These are phyloP conservation scores for Protonibea diacanthus DNA, from an alignment of 2,797 vertebrate genomes.

Conservation along the genomic window DNA sequence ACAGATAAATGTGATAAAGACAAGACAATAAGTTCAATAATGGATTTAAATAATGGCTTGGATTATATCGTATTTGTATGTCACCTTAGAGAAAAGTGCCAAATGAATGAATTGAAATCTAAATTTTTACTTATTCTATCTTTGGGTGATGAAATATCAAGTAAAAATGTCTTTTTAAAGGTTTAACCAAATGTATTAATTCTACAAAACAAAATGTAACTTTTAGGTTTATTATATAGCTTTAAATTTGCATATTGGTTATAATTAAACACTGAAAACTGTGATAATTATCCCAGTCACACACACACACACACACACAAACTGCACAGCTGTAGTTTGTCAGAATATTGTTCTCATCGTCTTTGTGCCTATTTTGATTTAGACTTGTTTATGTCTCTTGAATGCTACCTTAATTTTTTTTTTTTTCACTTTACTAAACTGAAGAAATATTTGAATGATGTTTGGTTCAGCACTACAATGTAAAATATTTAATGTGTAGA, in stretches of 20 bases:
- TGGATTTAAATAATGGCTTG: neutral
- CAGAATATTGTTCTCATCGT: neutral
- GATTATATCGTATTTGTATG: neutral
- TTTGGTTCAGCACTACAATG: slow-evolving; percentile 7
- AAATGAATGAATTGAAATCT: neutral
- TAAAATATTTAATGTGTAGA: slow-evolving; percentile 2
- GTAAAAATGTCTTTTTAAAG: neutral
- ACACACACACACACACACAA: neutral
- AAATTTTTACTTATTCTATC: neutral
- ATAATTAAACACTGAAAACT: neutral
- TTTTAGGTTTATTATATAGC: neutral
- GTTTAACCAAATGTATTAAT: no score
- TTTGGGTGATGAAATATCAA: neutral
- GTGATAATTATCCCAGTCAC: neutral
- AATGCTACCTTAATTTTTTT: neutral
- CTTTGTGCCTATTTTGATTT: slow-evolving; percentile 35
- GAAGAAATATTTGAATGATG: neutral
- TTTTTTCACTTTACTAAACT: slow-evolving; percentile 9
- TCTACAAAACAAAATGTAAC: neutral
- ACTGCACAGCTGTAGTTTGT: neutral
- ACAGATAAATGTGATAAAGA: neutral
- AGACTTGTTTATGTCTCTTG: slow-evolving; percentile 6
- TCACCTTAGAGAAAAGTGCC: neutral
- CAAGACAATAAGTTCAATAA: neutral
- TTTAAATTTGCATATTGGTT: neutral